Conservation (phyloP, 2,113 vertebrate genomes). For the Pseudolaguvia tuberculata region DNA sequence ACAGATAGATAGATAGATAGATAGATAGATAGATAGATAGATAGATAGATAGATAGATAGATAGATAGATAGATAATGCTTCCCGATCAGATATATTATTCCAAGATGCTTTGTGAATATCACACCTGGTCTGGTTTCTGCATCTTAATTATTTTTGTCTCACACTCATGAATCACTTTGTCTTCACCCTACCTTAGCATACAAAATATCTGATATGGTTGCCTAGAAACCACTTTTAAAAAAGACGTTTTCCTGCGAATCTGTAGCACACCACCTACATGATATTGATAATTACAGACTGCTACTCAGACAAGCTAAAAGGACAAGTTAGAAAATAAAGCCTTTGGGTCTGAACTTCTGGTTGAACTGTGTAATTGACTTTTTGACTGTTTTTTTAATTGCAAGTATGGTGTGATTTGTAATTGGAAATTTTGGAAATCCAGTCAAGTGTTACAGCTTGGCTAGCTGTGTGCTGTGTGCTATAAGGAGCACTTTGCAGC, state of each 20-base stretch:
- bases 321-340: slow-evolving; percentile 28
- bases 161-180: slow-evolving; percentile 30
- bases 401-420: not conserved
- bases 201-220: slow-evolving; percentile 51
- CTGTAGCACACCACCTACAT: slow-evolving; percentile 33
- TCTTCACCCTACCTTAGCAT: slow-evolving; percentile 29
- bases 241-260: slow-evolving; percentile 28
- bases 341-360: not conserved
- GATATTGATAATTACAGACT: slow-evolving; percentile 42
- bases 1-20: not conserved
- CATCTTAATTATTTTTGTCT: slow-evolving; percentile 31
- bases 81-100: not conserved
- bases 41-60: not conserved
- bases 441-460: not conserved
- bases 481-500: not conserved
- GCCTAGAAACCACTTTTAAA: slow-evolving; percentile 55
- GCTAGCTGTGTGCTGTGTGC: not conserved
- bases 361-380: not conserved
- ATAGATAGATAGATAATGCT: not conserved
- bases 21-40: not conserved
- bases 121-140: slow-evolving; percentile 9
- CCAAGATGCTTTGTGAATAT: not conserved
- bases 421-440: not conserved
- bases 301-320: slow-evolving; percentile 33
- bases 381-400: not conserved